Evolutionary conservation across 2,797 vertebrate species (phyloP).

Genomic region (Gallinago nigripennis): DNA sequence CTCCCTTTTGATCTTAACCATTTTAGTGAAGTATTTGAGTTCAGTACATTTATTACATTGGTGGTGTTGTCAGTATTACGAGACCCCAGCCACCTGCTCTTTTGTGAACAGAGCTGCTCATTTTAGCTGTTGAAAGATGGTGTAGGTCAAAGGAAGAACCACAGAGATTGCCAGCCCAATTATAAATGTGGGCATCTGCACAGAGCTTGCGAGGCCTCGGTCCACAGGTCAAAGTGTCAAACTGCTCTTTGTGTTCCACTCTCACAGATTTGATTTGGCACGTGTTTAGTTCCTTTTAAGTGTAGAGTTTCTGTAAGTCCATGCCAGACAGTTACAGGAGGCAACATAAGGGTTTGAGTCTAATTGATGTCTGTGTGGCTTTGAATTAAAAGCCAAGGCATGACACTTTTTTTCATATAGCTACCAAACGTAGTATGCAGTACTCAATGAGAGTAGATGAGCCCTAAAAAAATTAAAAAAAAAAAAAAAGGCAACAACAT

Average conservation of each 20-base stretch:
- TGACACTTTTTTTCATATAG: not conserved
- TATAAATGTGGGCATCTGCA: not conserved
- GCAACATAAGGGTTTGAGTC: not conserved
- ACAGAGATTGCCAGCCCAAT: not conserved
- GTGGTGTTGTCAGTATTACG: not conserved
- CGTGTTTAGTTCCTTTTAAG: not conserved
- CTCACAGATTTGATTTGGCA: not conserved
- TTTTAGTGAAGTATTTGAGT: not conserved
- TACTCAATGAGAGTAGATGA: not conserved
- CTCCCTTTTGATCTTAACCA: not conserved
- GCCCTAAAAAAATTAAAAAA: not conserved
- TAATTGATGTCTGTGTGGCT: not conserved
- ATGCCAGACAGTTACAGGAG: not conserved
- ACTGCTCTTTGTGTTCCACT: not conserved
- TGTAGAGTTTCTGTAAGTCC: not conserved
- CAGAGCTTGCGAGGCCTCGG: accelerated
- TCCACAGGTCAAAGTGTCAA: not conserved
- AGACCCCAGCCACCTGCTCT: not conserved
- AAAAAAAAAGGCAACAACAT: not conserved
- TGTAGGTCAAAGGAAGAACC: not conserved
- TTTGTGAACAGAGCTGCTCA: not conserved
- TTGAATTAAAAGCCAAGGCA: not conserved
- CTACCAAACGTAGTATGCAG: not conserved
- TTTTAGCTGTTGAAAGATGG: not conserved
- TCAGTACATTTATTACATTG: not conserved